Percentiles rank a stretch among this genome's conserved stretches.
Conservation (phyloP, 2,113 vertebrate species). For the Porphyrio hochstetteri region DNA sequence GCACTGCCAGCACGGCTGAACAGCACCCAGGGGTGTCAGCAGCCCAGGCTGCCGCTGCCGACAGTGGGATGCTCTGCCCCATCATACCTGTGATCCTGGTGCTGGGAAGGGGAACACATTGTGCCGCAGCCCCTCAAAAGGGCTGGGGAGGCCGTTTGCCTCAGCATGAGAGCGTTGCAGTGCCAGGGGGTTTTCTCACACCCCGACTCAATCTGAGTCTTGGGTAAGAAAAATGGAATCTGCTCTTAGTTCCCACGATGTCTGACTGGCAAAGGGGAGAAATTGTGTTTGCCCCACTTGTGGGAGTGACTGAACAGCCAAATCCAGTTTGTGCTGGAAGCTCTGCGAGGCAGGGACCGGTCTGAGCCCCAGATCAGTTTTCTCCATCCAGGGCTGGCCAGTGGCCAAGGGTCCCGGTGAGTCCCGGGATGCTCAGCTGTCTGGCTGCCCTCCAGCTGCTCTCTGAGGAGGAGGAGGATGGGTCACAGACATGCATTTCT, state of each 20-base stretch:
- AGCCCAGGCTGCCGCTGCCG: accelerated
- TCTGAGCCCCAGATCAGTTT: accelerated
- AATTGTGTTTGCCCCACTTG: constrained; percentile 43
- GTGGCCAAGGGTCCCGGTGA: not conserved
- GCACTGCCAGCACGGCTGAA: not conserved
- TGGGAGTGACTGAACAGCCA: constrained; percentile 1
- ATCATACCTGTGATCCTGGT: accelerated
- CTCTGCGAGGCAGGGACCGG: not conserved
- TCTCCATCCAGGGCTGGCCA: accelerated
- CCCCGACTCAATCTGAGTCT: not conserved
- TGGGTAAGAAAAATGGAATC: not conserved
- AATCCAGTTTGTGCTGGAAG: constrained; percentile 21
- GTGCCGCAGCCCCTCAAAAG: accelerated
- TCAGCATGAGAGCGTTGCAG: not conserved
- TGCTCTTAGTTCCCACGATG: not conserved
- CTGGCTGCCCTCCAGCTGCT: not conserved
- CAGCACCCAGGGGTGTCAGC: not conserved
- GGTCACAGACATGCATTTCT: not conserved
- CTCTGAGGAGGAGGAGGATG: not conserved
- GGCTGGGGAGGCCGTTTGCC: not conserved
- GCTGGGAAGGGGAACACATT: not conserved
- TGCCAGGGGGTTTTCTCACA: not conserved
- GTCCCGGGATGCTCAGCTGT: not conserved
- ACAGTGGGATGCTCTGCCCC: not conserved
- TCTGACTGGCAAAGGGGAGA: not conserved